phyloP scores from a whole-genome alignment of 2,888 invertebrate species.

The Coelogynopora nodosa region DNA sequence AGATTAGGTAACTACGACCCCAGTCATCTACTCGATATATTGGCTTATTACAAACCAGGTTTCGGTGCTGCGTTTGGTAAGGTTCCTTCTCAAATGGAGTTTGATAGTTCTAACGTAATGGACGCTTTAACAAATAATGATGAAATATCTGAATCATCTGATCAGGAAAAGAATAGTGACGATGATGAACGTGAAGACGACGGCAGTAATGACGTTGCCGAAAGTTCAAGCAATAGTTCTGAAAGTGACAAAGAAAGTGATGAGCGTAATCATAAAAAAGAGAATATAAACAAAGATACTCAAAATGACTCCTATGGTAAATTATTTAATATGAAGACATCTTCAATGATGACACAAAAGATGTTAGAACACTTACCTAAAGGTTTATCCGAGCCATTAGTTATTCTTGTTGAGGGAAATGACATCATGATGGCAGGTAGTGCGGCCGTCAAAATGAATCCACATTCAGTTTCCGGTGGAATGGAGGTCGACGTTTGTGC shows the following conservation, averaged over 20 bases:
- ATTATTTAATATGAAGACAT: neutral
- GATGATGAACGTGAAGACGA: neutral
- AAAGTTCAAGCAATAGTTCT: neutral
- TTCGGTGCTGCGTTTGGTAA: neutral
- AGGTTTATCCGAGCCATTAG: neutral
- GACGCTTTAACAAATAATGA: neutral
- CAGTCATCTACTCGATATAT: neutral
- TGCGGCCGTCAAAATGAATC: constrained; percentile 2
- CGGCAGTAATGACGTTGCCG: neutral
- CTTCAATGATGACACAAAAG: constrained; percentile 18
- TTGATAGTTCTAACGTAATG: neutral
- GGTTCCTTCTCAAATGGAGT: neutral
- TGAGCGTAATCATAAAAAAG: neutral
- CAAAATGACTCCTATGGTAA: neutral
- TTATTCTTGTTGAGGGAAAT: neutral
- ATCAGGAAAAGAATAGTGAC: neutral
- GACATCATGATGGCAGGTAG: constrained; percentile 15
- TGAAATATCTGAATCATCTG: neutral
- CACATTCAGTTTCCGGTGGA: neutral
- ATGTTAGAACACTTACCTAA: neutral
- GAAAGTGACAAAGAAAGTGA: neutral
- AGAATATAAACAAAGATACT: neutral
- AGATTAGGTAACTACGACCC: neutral
- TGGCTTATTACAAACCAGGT: neutral
- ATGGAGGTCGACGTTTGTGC: neutral